phyloP scores from a whole-genome alignment of 2,797 vertebrate genomes.

The Gambelia wislizenii region DNA sequence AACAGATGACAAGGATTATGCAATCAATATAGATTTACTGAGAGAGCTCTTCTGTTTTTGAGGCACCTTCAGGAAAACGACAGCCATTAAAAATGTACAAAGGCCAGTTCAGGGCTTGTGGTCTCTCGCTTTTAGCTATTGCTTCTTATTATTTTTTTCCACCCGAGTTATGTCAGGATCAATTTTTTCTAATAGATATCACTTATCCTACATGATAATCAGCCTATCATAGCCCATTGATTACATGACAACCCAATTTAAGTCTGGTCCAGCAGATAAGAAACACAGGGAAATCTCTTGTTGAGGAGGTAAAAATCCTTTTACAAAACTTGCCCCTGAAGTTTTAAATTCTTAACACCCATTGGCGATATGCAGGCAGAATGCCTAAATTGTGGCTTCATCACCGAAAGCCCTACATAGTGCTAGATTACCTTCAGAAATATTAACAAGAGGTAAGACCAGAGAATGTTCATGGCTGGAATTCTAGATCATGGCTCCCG shows the following conservation, averaged over 20 bases:
- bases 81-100: conserved; percentile 79
- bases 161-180: conserved; percentile 77
- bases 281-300: conserved; percentile 65
- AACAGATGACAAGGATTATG: conserved; percentile 89
- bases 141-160: conserved; percentile 38
- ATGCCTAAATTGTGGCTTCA: conserved; percentile 3
- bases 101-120: conserved; percentile 66
- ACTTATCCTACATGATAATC: conserved; percentile 81
- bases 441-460: not conserved
- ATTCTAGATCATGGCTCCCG: too few relatives aligned
- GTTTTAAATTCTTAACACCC: conserved; percentile 15
- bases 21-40: conserved; percentile 83
- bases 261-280: conserved; percentile 73
- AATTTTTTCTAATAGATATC: conserved; percentile 81
- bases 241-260: conserved; percentile 78
- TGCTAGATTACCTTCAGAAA: not conserved
- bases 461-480: too few relatives aligned
- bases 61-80: conserved; percentile 75
- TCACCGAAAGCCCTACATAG: not conserved
- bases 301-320: conserved; percentile 53
- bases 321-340: conserved; percentile 49
- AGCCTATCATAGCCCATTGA: conserved; percentile 78
- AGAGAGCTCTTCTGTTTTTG: conserved; percentile 78
- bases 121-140: conserved; percentile 74
- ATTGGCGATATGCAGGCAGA: not conserved